phyloP scores from a whole-genome alignment of 2,888 invertebrate genomes.

The Dexiosoma caninum region DNA sequence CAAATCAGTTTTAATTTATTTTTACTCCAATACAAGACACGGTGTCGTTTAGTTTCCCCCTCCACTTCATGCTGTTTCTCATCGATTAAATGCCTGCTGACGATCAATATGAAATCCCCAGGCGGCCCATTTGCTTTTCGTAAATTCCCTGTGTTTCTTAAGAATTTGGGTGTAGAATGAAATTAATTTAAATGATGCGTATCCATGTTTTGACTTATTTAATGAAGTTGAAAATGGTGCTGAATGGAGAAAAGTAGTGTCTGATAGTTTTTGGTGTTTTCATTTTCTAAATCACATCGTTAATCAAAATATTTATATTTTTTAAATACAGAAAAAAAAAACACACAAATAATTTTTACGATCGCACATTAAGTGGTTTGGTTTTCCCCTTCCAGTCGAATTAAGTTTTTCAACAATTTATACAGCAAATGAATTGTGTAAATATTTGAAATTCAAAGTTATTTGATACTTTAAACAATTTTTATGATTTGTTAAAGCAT shows the following conservation, averaged over 20 bases:
- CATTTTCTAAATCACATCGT: constrained; percentile 45
- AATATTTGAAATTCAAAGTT: constrained; percentile 7
- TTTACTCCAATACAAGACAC: constrained; percentile 14
- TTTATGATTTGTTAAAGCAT: constrained; percentile 26
- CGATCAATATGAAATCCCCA: constrained; percentile 71
- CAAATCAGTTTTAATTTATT: constrained; percentile 52
- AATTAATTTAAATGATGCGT: constrained; percentile 63
- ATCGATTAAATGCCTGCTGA: constrained; percentile 70
- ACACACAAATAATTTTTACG: constrained; percentile 8
- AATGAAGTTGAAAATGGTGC: constrained; percentile 59
- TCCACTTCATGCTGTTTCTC: constrained; percentile 39
- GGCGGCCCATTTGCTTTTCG: constrained; percentile 65
- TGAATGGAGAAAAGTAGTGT: not conserved
- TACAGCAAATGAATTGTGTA: constrained; percentile 2
- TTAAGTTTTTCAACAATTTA: not conserved
- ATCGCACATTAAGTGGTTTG: constrained; percentile 43
- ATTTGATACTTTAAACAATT: constrained; percentile 38
- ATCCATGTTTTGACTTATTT: constrained; percentile 62
- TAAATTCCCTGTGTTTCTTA: constrained; percentile 35
- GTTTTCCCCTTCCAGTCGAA: not conserved
- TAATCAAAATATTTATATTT: constrained; percentile 60
- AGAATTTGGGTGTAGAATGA: constrained; percentile 49
- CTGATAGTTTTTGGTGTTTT: constrained; percentile 23
- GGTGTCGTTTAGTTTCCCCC: not conserved
- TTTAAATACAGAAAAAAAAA: no score